A percentile compares a stretch with the other conserved stretches of the same genome.
Conservation (phyloP, 2,888 invertebrate genomes). For the Hofmannophila pseudospretella region DNA sequence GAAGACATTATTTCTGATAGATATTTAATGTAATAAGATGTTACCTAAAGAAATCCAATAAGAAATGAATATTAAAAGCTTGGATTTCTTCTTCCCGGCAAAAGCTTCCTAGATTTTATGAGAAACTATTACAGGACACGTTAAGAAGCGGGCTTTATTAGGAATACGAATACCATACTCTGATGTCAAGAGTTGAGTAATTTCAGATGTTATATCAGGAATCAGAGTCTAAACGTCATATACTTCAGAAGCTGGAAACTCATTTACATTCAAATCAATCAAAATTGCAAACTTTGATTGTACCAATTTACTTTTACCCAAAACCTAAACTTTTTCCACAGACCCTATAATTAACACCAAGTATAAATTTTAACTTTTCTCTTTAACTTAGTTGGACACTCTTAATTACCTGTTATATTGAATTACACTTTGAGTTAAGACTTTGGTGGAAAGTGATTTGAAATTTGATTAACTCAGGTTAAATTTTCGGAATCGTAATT, state of each 20-base stretch:
- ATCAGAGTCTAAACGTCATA: not conserved
- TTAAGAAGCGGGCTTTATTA: too few relatives aligned
- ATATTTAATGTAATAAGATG: too few relatives aligned
- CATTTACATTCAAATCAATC: constrained; percentile 15
- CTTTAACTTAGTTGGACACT: constrained; percentile 20
- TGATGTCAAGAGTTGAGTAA: too few relatives aligned
- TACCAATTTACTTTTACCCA: constrained; percentile 9
- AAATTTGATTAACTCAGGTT: constrained; percentile 7
- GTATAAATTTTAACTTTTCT: constrained; percentile 18
- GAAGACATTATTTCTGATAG: too few relatives aligned
- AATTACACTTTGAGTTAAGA: constrained; percentile 19
- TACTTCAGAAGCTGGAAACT: constrained; percentile 7
- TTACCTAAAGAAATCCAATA: too few relatives aligned
- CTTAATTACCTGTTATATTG: constrained; percentile 25
- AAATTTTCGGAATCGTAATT: constrained; percentile 14
- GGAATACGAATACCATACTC: too few relatives aligned
- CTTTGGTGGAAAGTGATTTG: constrained; percentile 10
- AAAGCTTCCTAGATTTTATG: too few relatives aligned
- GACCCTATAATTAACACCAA: constrained; percentile 19
- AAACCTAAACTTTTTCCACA: constrained; percentile 20
- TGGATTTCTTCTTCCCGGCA: too few relatives aligned
- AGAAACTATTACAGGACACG: too few relatives aligned
- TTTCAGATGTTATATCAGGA: not conserved
- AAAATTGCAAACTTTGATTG: constrained; percentile 15
- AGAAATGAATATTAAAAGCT: too few relatives aligned